Base-by-base conservation (phyloP, 2,797 vertebrate species). In the Syncerus caffer region DNA sequence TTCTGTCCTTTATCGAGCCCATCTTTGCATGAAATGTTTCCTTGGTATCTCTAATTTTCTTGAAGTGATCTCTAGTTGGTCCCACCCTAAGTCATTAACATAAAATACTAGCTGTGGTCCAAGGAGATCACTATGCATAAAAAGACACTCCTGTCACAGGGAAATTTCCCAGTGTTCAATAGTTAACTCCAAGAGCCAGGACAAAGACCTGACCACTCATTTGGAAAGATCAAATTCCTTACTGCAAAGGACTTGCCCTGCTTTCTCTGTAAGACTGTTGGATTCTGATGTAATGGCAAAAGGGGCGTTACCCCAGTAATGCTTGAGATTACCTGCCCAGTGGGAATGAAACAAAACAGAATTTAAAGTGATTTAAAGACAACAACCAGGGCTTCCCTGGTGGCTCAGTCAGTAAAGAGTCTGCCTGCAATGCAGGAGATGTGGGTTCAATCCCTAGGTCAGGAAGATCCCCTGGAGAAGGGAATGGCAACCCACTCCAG, bases 291-390 rank as follows among this genome's bases (percentile, higher is more conserved):
- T n/a, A 92, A 60, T 31, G 50, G 38, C 60, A 34, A 96, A 38
- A 95, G 47, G 23, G n/a, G 15, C 90, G 21, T 71, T 89, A 10
- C 76, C 45, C 1, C 34, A 60, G 1, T 67, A 80, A 87, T 67
- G 55, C 85, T 31, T 88, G 88, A 85, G 38, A 95, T 91, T 42
- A 93, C 80, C 31, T 92, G 16, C 45, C 53, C 21, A 47, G 11
- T 89, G 16, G 9, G n/a, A 94, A 85, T 96, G 14, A 55, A 34
- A 94, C 51, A 88, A 96, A 98, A 67, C 7, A 79, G 64, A 94
- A 96, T 84, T 91, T 94, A 89, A 95, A 38, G 53, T 86, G 53
- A 84, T 89, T 94, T 89, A 90, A 84, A 78, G 47, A 93, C 67
- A 38, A 67, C 31, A 38, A 71, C 19, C 4, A 38, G 34, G 67